Conservation (phyloP, 2,113 vertebrate genomes). For the Todiramphus chloris region DNA sequence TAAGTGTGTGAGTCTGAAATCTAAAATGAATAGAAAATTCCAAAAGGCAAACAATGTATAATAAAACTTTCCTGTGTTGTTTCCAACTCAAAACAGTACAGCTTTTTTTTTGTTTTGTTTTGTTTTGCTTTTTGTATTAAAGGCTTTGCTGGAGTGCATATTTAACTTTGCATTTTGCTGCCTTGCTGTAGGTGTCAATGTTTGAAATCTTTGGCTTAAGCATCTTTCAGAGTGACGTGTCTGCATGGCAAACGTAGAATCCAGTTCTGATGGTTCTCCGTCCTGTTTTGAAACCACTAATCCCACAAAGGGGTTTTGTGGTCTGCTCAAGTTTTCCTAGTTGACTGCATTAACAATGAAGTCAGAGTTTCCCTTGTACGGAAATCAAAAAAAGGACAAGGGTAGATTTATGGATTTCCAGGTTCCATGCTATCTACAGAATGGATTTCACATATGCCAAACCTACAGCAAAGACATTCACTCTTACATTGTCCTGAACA, state of each 20-base stretch:
- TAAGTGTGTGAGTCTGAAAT: not conserved
- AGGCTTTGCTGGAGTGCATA: not conserved
- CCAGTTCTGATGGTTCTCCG: constrained; percentile 14
- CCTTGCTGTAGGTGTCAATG: not conserved
- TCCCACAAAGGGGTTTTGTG: constrained; percentile 2
- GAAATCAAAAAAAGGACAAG: not conserved
- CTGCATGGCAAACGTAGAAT: not conserved
- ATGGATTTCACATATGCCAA: not conserved
- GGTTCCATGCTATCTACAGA: not conserved
- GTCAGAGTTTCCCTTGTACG: constrained; percentile 38
- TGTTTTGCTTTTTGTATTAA: not conserved
- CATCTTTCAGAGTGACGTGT: not conserved
- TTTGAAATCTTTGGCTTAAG: not conserved
- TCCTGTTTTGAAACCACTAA: constrained; percentile 1
- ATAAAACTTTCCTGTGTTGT: not conserved
- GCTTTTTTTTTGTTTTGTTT: not conserved
- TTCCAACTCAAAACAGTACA: not conserved
- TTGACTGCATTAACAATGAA: constrained; percentile 5
- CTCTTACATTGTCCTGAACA: not conserved
- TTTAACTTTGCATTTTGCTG: not conserved
- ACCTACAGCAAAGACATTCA: not conserved
- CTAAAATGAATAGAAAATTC: not conserved
- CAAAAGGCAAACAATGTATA: not conserved
- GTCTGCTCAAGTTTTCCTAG: constrained; percentile 18
- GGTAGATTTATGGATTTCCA: not conserved